Conservation (phyloP, 2,113 vertebrate genomes). For the Glaucidium brasilianum region DNA sequence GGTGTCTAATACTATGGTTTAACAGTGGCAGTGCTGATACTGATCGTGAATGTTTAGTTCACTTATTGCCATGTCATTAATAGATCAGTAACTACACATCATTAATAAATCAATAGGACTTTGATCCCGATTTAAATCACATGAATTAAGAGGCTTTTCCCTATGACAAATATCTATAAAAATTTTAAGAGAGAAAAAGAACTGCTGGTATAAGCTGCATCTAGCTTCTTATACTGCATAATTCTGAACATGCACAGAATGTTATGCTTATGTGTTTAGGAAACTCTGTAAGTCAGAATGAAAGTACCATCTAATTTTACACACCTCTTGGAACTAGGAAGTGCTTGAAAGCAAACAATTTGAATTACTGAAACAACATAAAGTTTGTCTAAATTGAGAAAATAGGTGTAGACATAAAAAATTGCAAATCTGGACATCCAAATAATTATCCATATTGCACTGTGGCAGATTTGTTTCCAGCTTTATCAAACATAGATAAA, state of each 20-base stretch:
- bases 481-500: constrained; percentile 15
- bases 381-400: constrained; percentile 2
- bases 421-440: neutral
- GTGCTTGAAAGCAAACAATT: neutral
- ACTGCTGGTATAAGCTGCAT: neutral
- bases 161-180: neutral
- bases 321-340: neutral
- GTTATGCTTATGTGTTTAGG: neutral
- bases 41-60: neutral
- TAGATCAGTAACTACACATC: neutral
- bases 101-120: neutral
- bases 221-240: neutral
- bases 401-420: neutral
- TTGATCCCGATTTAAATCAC: neutral
- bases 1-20: neutral
- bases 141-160: neutral
- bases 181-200: neutral
- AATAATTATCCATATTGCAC: neutral
- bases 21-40: neutral
- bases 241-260: neutral
- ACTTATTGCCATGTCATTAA: neutral
- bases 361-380: neutral
- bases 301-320: neutral
- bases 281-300: neutral
- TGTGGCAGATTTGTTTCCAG: neutral